A percentile compares a stretch with the other conserved stretches of the same genome.
Conservation (phyloP, 2,113 vertebrate species). For the Heteronetta atricapilla region DNA sequence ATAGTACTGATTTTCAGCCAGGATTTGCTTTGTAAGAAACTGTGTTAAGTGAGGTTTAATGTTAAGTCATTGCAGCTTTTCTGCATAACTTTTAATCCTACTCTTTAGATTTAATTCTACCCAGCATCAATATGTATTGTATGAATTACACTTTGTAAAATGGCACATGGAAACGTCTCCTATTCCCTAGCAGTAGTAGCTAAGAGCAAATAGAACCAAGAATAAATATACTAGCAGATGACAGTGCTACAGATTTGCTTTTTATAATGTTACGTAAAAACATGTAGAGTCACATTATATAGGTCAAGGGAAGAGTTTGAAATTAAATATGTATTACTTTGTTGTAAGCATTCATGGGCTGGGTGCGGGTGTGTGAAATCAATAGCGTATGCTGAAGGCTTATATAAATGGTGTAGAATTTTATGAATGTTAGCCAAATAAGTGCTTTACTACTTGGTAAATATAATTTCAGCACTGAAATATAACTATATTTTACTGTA, state of each 20-base stretch:
- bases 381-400: not conserved
- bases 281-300: not conserved
- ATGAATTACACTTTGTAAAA: not conserved
- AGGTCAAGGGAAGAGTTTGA: not conserved
- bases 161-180: not conserved
- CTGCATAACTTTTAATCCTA: not conserved
- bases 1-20: not conserved
- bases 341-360: not conserved
- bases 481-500: not conserved
- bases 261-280: not conserved
- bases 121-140: not conserved
- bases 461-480: not conserved
- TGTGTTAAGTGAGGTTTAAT: not conserved
- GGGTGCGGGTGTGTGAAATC: not conserved
- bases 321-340: not conserved
- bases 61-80: not conserved
- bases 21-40: not conserved
- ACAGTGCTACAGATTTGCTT: not conserved
- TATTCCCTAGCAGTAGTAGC: not conserved
- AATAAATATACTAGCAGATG: not conserved
- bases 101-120: not conserved
- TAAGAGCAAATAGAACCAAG: not conserved
- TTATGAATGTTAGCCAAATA: not conserved
- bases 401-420: not conserved
- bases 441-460: not conserved